A percentile compares a stretch with the other conserved stretches of the same genome.
Conservation (phyloP, 1,140 invertebrate species). For the Trichogramma pretiosum region DNA sequence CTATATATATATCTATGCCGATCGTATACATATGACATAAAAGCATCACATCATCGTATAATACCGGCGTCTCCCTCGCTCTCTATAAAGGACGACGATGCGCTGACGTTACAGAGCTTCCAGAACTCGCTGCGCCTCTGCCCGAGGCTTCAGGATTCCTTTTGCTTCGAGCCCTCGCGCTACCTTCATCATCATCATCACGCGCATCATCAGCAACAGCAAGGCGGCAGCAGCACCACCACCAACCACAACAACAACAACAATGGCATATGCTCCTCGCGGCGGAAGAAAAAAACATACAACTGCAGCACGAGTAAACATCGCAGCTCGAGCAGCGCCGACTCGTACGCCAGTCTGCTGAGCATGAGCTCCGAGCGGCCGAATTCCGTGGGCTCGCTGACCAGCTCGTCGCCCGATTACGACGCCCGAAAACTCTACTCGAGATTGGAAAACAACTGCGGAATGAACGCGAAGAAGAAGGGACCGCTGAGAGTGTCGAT, state of each 20-base stretch:
- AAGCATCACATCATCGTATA: too few relatives aligned
- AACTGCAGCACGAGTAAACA: neutral
- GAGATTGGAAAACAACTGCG: neutral
- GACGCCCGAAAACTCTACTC: conserved; percentile 16
- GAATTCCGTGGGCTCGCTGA: conserved; percentile 31
- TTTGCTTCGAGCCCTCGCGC: too few relatives aligned
- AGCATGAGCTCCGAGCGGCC: conserved; percentile 31
- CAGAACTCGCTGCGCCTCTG: conserved; percentile 24
- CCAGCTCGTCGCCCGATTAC: conserved; percentile 32
- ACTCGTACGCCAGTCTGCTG: conserved; percentile 30
- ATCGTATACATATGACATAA: too few relatives aligned
- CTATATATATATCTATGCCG: too few relatives aligned
- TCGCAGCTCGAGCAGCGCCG: conserved; percentile 27
- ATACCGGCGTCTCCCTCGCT: neutral
- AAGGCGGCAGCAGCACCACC: conserved; percentile 1
- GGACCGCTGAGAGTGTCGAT: conserved; percentile 44
- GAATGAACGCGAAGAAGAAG: conserved; percentile 28
- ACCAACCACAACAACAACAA: too few relatives aligned
- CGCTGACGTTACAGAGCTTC: conserved; percentile 30
- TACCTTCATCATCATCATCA: neutral
- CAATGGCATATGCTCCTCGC: conserved; percentile 7
- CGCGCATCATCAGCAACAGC: neutral
- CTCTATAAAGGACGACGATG: conserved; percentile 10
- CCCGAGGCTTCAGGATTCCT: conserved; percentile 17
- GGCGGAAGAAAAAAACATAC: conserved; percentile 19